Percentiles rank a stretch among this genome's conserved stretches.
Conservation (phyloP, 2,888 invertebrate genomes). For the Drosophila trichaetosa region DNA sequence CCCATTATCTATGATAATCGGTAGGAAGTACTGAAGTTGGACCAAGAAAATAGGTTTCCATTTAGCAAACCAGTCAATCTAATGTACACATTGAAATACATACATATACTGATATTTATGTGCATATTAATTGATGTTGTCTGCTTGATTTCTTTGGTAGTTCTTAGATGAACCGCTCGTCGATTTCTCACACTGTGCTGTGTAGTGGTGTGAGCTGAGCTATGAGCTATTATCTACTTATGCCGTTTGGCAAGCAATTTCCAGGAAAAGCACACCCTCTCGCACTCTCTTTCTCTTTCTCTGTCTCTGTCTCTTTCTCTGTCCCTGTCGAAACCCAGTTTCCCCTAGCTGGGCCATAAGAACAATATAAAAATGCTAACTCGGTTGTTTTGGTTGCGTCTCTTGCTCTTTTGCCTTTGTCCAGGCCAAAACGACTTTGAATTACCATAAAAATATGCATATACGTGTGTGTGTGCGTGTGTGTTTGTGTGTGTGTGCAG, state of each 20-base stretch:
- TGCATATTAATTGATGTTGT: conserved; percentile 7
- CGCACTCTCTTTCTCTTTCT: rapidly evolving
- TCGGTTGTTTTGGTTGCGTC: conserved; percentile 31
- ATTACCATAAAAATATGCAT: conserved; percentile 56
- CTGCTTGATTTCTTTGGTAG: conserved; percentile 33
- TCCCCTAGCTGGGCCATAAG: neutral
- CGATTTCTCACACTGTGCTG: conserved; percentile 9
- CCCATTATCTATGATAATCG: neutral
- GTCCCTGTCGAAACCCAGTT: neutral
- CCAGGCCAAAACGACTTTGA: conserved; percentile 50
- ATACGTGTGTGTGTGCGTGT: neutral
- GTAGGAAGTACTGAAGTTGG: neutral
- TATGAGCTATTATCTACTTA: conserved; percentile 56
- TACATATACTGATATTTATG: neutral
- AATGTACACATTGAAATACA: conserved; percentile 2
- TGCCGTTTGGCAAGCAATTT: conserved; percentile 58
- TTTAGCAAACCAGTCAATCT: conserved; percentile 23
- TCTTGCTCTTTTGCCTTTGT: conserved; percentile 26
- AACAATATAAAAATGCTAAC: conserved; percentile 49
- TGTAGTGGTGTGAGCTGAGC: conserved; percentile 9
- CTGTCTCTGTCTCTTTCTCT: neutral
- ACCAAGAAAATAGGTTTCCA: neutral
- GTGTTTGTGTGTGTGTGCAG: conserved; percentile 6
- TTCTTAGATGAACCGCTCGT: conserved; percentile 13
- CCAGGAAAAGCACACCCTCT: conserved; percentile 12